Evolutionary conservation across 2,113 vertebrate genomes (phyloP), one percentile per base, ranked within the genome.

Genomic region (Callorhinus ursinus): DNA sequence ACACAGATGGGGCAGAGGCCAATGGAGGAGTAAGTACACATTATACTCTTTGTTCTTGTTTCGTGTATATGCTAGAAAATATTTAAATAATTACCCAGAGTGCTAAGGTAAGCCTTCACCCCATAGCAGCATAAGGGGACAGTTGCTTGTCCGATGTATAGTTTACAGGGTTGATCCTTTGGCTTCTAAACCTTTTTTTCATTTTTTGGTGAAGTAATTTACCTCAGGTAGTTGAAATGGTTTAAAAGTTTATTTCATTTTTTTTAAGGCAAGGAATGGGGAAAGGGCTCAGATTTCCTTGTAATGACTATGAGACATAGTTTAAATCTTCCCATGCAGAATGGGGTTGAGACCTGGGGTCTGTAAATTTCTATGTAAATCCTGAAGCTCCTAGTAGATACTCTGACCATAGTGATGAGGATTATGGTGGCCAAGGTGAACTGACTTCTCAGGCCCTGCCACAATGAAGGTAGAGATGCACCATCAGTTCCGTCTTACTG

Each of bases 171-270:
- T 79, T 88, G 69, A 79, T 31, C 14, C n/a, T 65, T 59, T 95
- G 77, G 57, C 31, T 89, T 92, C 33, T 74, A 82, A 51, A 82
- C 4, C 31, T 16, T 92, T 94, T 90, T 94, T 90, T 53, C 13
- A 36, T 67, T 39, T 79, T 90, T 72, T 74, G 26, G 28, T 81
- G 39, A 95, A 74, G 18, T 82, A 59, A 88, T 95, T 77, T 95
- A 3, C 59, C 31, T 84, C 15, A 67, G 28, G 72, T 80, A 49
- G 36, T 72, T 80, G 59, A 88, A 92, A 80, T 72, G 24, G 9
- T 87, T 87, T 81, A 74, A 92, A 88, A 65, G 3, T 65, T n/a
- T 74, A 28, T 69, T 88, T 83, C 2, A 82, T 15, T 76, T 51
- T 51, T 79, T 59, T 67, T 46, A 90, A 63, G 49, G 4, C 15